Evolutionary conservation across 2,113 vertebrate genomes (phyloP), one percentile per base, ranked within the genome.

Genomic region (Xenus cinereus): DNA sequence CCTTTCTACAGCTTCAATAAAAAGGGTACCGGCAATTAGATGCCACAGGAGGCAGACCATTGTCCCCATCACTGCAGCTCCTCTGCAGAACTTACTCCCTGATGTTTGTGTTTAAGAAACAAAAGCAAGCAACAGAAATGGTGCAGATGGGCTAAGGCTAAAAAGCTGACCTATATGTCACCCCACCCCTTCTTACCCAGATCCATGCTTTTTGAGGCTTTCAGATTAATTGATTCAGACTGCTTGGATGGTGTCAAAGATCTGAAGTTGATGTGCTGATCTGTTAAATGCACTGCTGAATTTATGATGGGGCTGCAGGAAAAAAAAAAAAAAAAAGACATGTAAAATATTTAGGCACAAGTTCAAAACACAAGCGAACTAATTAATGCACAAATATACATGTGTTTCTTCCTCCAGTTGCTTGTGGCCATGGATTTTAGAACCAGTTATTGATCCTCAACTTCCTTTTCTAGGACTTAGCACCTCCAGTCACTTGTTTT

Each of bases 121-220:
- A 97, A 94, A 94, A 88, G 53, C 84, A 84, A 90, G 93, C 94
- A 93, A 64, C 74, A 67, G 95, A 97, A 93, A 96, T 9, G 37
- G 72, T 84, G 35, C 76, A 93, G 89, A 97, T 84, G 76, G 54
- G 79, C 51, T 59, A 53, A 84, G 60, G 87, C 86, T 89, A 83
- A 80, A 88, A 82, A 75, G 56, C 22, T 96, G 96, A 96, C 95
- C 96, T 78, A 8, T 33, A 15, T 43, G 69, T 89, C 95, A 95
- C 72, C 57, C 91, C 68, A 24, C 54, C 81, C 94, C 71, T 71
- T 59, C 99, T 99, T 99, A 99, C 99, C 99, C 74, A 99, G 98
- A 97, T 99, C 99, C 99, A 99, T 99, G 98, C 99, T 99, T 97
- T 99, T 99, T 10, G 99, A 99, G 68, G 99, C 98, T 98, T 99